Percentiles rank a stretch among this genome's conserved stretches.
These are phyloP conservation scores for Diplosoma virens DNA, from an alignment of 23 tunicate species.

Conservation along the genomic window DNA sequence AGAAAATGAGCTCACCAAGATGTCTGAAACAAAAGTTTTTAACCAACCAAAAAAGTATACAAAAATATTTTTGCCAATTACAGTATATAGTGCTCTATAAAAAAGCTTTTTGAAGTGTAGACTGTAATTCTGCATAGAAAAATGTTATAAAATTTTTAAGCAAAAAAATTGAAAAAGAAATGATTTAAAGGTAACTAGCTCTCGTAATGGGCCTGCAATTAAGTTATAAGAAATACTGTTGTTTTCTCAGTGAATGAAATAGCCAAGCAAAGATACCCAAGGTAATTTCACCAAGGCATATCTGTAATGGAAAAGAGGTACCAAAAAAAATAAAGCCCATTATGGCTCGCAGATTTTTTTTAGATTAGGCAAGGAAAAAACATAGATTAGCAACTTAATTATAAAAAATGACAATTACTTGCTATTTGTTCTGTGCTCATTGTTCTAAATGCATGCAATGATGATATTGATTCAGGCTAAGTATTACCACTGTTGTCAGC, in stretches of 20 bases:
- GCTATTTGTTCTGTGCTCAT: neutral
- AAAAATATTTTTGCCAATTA: neutral
- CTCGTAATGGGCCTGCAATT: too few relatives aligned
- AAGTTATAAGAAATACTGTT: too few relatives aligned
- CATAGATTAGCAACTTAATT: neutral
- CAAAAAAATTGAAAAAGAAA: neutral
- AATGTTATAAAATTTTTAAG: too few relatives aligned
- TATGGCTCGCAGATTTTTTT: neutral
- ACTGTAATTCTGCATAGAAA: too few relatives aligned
- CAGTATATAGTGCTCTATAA: neutral
- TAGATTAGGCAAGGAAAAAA: neutral
- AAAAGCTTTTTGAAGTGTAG: too few relatives aligned
- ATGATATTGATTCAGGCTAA: neutral
- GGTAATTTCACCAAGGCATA: neutral
- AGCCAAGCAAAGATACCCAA: too few relatives aligned
- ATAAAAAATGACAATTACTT: neutral
- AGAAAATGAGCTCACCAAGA: slow-evolving; percentile 86
- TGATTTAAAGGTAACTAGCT: too few relatives aligned
- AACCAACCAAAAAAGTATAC: neutral
- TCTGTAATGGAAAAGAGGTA: neutral
- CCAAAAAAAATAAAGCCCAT: neutral
- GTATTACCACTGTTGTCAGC: neutral
- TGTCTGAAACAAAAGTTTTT: slow-evolving; percentile 34
- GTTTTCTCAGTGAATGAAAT: too few relatives aligned
- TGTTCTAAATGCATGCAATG: neutral